Evolutionary conservation across 2,113 vertebrate species (phyloP).

Genomic region (Fregetta grallaria): DNA sequence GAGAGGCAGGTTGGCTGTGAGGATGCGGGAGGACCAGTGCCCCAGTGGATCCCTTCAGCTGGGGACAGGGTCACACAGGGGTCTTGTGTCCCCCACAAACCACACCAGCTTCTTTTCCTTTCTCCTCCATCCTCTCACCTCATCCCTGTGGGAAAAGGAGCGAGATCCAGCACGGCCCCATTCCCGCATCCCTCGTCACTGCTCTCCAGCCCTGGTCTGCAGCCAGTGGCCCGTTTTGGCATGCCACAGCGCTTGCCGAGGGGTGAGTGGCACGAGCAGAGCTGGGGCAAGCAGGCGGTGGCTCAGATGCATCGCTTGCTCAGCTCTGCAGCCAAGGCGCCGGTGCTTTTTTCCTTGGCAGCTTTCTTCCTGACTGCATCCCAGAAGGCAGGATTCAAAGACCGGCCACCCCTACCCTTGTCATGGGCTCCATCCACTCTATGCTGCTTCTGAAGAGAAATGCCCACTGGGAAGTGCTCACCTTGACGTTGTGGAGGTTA

Average conservation of each 20-base stretch:
- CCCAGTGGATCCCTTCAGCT: background rate
- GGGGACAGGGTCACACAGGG: background rate
- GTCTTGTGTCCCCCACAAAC: background rate
- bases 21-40: background rate
- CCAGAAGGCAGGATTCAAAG: slow-evolving; percentile 1
- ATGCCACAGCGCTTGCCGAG: background rate
- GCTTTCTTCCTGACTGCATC: background rate
- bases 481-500: background rate
- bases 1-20: background rate
- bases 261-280: background rate
- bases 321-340: background rate
- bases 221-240: background rate
- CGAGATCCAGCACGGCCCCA: background rate
- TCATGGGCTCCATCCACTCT: background rate
- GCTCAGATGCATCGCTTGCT: background rate
- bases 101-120: background rate
- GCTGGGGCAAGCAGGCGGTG: background rate
- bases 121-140: background rate
- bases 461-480: background rate
- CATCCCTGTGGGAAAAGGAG: background rate
- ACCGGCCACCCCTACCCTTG: background rate
- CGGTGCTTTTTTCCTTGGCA: background rate
- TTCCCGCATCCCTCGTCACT: background rate
- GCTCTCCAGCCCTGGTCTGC: background rate
- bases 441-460: background rate